Evolutionary conservation across 2,113 vertebrate species (phyloP), one percentile per base, ranked within the genome.

Genomic region (Microcebus griseorufus): DNA sequence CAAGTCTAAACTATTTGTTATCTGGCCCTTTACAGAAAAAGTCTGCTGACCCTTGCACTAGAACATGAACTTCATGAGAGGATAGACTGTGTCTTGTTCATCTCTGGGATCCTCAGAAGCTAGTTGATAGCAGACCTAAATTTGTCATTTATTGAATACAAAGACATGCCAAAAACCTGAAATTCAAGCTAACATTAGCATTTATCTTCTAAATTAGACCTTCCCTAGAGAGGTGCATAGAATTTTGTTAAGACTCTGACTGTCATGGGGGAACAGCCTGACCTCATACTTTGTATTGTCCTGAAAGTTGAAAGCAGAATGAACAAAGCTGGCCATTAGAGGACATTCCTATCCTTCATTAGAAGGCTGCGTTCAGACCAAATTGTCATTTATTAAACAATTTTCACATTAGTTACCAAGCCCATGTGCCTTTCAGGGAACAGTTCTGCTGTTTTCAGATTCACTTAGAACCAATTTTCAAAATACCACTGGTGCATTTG

Each of bases 381-480:
- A 96, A 97, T 82, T 94, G 72, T 94, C 85, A 87, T 97, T 97
- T 97, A 96, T 97, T 93, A 96, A 97, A 94, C 88, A 90, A 93
- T 97, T 96, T 97, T 96, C 95, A 97, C 90, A 90, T 97, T 95
- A 98, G 73, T 97, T 93, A 95, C 55, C 17, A 90, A 92, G 80
- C 45, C 86, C 79, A 93, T 95, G 73, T 95, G 78, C 67, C 88
- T 97, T 98, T 97, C 65, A 95, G 29, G 42, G 73, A 32, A 90
- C 32, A 83, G 85, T 80, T 85, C 95, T 34, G 96, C 83, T 96
- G 86, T 95, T 96, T 97, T 97, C 89, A 97, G 88, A 95, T 93
- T 97, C 94, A 94, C 60, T 96, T 96, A 96, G 65, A 93, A 95
- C 73, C 48, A 93, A 78, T 94, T 95, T 96, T 72, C 60, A 93